Evolutionary conservation across 2,797 vertebrate species (phyloP), one percentile per base, ranked within the genome.

Genomic region (Pseudochaenichthys georgianus): DNA sequence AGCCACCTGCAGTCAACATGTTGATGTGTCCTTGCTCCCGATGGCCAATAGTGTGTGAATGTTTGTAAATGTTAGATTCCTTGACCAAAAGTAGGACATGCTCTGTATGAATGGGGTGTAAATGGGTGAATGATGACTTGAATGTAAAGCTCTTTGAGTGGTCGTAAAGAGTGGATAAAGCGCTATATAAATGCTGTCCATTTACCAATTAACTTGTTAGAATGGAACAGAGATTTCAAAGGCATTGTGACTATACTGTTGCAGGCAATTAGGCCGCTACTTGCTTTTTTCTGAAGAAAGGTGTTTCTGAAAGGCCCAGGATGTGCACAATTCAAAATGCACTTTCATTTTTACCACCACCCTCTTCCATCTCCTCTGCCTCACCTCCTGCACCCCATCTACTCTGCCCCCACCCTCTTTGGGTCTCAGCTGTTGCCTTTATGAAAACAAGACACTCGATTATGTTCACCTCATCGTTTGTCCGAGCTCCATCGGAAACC

Each of bases 361-460:
- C 52, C 63, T 19, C 68, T 50, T 3, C 11, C 48, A 38, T 38
- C 34, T 38, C 34, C 34, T 38, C 34, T 38, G 34, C 34, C 34
- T 38, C 34, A 38, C 6, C 34, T 38, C 6, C 34, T 38, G 34
- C 7, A 9, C 34, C 34, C 34, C 48, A 2, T 31, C 16, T 13
- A 13, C 5, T 41, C 65, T 57, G 41, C 41, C 16, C 16, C 38
- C 38, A 23, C 34, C 17, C 58, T 76, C 67, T 41, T 59, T 67
- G 80, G 88, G 91, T 75, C 91, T 77, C 93, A 93, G 93, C 90
- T 94, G 93, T 87, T 93, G 88, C 68, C n/a, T 90, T 87, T 90
- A 87, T 87, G 87, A 89, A 92, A 93, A 93, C 90, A 93, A 89
- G 87, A 81, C 84, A 91, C 88, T 92, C 81, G 64, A 93, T 94